Evolutionary conservation across 2,797 vertebrate genomes (phyloP).

Genomic region (Lutjanus campechanus): DNA sequence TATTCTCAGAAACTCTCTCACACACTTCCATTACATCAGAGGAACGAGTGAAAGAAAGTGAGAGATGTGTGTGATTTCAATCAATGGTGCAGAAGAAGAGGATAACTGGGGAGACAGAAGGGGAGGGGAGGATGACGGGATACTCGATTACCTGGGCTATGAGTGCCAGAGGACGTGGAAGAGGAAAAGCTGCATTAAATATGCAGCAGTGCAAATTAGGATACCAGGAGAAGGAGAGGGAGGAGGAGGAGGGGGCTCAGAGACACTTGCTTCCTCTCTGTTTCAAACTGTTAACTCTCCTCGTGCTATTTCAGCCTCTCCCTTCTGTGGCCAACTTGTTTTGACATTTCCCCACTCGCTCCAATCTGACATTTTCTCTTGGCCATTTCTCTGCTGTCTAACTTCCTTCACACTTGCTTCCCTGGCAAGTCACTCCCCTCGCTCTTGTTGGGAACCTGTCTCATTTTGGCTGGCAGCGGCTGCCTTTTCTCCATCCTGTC

Average conservation of each 20-base stretch:
- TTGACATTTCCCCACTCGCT: constrained; percentile 60
- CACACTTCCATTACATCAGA: constrained; percentile 26
- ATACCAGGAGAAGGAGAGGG: constrained; percentile 29
- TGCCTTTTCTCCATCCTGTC: constrained; percentile 46
- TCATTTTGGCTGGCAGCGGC: constrained; percentile 54
- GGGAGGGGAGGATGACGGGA: not conserved
- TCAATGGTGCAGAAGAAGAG: constrained; percentile 44
- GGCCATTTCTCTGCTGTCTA: constrained; percentile 60
- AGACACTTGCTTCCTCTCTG: constrained; percentile 45
- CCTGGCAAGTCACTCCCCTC: constrained; percentile 46
- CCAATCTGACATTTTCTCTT: constrained; percentile 71
- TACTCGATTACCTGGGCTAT: constrained; percentile 69
- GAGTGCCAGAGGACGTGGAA: constrained; percentile 54
- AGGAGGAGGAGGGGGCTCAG: not conserved
- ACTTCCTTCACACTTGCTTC: constrained; percentile 63
- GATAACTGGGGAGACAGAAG: constrained; percentile 5
- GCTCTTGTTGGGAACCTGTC: constrained; percentile 47
- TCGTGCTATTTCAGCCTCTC: constrained; percentile 45
- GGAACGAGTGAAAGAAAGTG: not conserved
- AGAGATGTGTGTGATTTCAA: constrained; percentile 50
- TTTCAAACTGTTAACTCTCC: constrained; percentile 58
- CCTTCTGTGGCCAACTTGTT: constrained; percentile 62
- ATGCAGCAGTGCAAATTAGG: constrained; percentile 75
- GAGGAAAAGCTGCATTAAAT: constrained; percentile 74
- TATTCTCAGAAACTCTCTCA: not conserved